phyloP scores from a whole-genome alignment of 2,797 vertebrate genomes.

The Cossypha polioptera region DNA sequence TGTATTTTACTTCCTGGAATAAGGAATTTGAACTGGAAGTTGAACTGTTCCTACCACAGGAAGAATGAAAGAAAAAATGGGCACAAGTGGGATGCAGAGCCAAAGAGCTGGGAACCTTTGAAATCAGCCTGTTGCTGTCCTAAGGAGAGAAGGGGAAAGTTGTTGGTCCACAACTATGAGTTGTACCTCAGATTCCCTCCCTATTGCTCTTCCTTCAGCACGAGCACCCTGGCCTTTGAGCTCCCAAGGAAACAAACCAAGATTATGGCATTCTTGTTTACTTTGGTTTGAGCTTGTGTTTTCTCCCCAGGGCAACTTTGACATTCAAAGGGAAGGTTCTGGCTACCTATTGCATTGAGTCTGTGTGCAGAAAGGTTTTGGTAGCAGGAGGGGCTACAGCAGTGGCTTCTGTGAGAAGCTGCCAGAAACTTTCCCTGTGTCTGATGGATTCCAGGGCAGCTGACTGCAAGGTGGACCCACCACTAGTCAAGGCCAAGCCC shows the following conservation, averaged over 20 bases:
- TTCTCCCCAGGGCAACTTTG: not conserved
- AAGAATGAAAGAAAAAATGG: not conserved
- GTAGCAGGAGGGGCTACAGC: not conserved
- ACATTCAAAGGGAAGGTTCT: not conserved
- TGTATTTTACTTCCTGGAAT: not conserved
- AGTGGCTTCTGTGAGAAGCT: not conserved
- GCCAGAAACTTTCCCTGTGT: not conserved
- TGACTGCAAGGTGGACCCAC: not conserved
- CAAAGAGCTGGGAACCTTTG: not conserved
- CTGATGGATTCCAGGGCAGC: not conserved
- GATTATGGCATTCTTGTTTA: not conserved
- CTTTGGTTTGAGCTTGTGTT: not conserved
- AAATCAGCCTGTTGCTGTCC: not conserved
- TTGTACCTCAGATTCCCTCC: not conserved
- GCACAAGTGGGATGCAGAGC: not conserved
- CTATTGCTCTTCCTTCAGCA: not conserved
- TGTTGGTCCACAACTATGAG: not conserved
- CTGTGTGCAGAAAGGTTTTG: not conserved
- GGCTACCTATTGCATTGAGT: not conserved
- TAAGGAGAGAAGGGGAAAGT: not conserved
- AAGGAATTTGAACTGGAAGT: not conserved
- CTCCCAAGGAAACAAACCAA: not conserved
- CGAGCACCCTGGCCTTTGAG: not conserved
- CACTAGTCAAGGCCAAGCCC: not conserved
- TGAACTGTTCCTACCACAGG: not conserved